Base-by-base conservation (phyloP, 2,888 invertebrate species). In the Diadromus collaris region DNA sequence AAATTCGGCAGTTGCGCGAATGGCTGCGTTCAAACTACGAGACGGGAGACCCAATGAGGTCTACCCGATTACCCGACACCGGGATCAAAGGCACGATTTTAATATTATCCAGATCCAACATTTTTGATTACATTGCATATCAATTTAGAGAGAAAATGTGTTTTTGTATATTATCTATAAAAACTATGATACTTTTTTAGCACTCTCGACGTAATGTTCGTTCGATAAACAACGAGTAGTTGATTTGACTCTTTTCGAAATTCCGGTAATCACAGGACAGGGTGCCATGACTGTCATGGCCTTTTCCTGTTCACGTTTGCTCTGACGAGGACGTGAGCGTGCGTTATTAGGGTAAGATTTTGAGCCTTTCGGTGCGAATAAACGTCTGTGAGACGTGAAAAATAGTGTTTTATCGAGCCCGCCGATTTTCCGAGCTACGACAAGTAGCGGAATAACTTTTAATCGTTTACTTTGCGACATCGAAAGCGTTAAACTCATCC, bases 221-320 rank as follows among this genome's bases (percentile, higher is more conserved):
- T 29, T 19, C 48, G 9, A 16, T 10, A 29, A 19, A 24, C 6
- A 0, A 19, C 54, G 48, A 61, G 73, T 78, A 44, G 34, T 27
- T 48, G 32, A 63, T 58, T 85, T 86, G 88, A 88, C 78, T 84
- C 70, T 46, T 77, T 72, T 64, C 51, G 72, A 76, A 81, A 82
- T 81, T 84, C 87, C 86, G 86, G 85, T 68, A 81, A 82, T 84
- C 81, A 83, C 83, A 75, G 84, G 69, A 77, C 72, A 73, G 72
- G 69, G 70, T 80, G 82, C 81, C 80, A 81, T 78, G 56, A 83
- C 75, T 86, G 84, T 85, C 83, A 91, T 91, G 91, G 91, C 89
- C 90, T 90, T 91, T 92, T 92, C 92, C 92, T 90, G 90, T 91
- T 90, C 87, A 89, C 88, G 90, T 88, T 85, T 88, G 86, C 83